Conservation (phyloP, 2,888 invertebrate genomes). For the Saturnia pavonia region DNA sequence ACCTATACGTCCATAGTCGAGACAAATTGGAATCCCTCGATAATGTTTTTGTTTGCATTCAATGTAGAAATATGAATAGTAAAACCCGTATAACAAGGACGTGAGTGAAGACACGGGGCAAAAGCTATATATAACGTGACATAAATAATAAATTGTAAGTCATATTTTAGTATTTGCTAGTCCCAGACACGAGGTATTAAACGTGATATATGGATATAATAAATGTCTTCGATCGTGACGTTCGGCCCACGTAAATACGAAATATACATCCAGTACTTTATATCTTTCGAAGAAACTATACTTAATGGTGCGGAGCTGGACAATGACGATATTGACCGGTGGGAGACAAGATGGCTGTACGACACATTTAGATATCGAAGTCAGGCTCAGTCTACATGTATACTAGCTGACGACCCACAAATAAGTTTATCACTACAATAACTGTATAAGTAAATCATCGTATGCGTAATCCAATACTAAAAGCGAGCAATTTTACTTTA, state of each 20-base stretch:
- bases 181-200: neutral
- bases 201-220: slow-evolving; percentile 1
- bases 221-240: neutral
- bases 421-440: too few relatives aligned
- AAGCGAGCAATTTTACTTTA: too few relatives aligned
- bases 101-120: neutral
- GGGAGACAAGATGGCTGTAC: too few relatives aligned
- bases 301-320: too few relatives aligned
- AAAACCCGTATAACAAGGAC: neutral
- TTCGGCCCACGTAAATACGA: neutral
- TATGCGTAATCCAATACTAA: too few relatives aligned
- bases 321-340: too few relatives aligned
- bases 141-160: slow-evolving; percentile 1
- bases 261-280: neutral
- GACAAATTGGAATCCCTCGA: neutral
- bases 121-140: neutral
- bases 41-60: neutral
- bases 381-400: too few relatives aligned
- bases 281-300: neutral
- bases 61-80: neutral
- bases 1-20: neutral
- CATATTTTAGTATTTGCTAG: neutral
- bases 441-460: too few relatives aligned
- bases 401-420: too few relatives aligned
- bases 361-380: too few relatives aligned